Conservation (phyloP, 2,888 invertebrate genomes). For the Tetanocera ferruginea region DNA sequence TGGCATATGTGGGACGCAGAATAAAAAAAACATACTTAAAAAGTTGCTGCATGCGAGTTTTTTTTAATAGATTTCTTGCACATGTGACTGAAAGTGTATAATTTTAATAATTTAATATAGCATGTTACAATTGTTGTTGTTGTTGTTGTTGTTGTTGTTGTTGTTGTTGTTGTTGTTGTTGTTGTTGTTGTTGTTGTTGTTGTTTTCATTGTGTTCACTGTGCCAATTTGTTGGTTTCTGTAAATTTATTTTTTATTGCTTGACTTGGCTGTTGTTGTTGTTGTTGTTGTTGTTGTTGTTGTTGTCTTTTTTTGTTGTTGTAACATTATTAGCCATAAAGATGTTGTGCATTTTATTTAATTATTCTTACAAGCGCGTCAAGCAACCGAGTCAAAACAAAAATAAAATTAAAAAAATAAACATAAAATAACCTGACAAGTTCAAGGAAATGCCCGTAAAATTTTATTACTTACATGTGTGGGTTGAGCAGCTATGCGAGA, state of each 20-base stretch:
- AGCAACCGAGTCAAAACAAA: too few relatives aligned
- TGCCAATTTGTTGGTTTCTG: conserved; percentile 9
- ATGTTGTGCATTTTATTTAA: not conserved
- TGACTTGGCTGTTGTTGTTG: not conserved
- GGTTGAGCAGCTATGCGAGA: too few relatives aligned
- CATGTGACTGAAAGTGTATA: not conserved
- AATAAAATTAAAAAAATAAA: too few relatives aligned
- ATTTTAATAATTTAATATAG: too few relatives aligned
- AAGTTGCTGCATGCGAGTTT: too few relatives aligned
- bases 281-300: not conserved
- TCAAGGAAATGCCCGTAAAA: too few relatives aligned
- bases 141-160: conserved; percentile 26
- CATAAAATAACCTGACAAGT: too few relatives aligned
- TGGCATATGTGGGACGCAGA: too few relatives aligned
- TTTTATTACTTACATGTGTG: too few relatives aligned
- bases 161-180: not conserved
- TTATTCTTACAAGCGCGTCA: not conserved
- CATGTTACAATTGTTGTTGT: conserved; percentile 22
- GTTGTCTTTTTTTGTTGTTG: not conserved
- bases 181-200: not conserved
- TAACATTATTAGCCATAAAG: not conserved
- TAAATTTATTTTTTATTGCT: not conserved
- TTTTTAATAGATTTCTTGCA: not conserved
- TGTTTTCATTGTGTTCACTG: conserved; percentile 7
- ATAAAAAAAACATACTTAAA: too few relatives aligned